phyloP scores from a whole-genome alignment of 2,888 invertebrate genomes.

The Eupithecia insigniata region DNA sequence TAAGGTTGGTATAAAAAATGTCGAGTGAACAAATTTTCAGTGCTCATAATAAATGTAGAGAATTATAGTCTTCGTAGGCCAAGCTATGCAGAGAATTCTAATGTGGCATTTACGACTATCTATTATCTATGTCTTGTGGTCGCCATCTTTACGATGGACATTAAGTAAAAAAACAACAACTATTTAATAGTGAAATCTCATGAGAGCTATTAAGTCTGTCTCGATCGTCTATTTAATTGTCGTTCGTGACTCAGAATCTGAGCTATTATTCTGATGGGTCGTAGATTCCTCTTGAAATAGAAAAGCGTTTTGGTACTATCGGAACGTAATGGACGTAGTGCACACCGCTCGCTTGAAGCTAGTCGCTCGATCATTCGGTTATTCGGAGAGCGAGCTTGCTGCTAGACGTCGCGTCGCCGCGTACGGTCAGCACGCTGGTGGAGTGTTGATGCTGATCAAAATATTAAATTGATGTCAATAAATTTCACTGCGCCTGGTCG shows the following conservation, averaged over 20 bases:
- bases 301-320: constrained; percentile 47
- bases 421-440: too few species aligned
- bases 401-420: not conserved
- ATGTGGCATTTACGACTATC: not conserved
- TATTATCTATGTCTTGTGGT: not conserved
- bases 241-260: constrained; percentile 37
- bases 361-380: not conserved
- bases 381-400: not conserved
- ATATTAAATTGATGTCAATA: too few species aligned
- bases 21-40: not conserved
- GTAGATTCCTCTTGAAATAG: constrained; percentile 35
- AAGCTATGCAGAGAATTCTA: not conserved
- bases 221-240: constrained; percentile 36
- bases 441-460: not conserved
- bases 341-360: not conserved
- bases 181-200: constrained; percentile 1
- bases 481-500: too few species aligned
- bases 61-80: not conserved
- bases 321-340: not conserved
- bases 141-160: constrained; percentile 7
- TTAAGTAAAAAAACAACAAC: constrained; percentile 15
- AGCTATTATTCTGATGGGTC: constrained; percentile 3
- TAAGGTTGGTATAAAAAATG: too few species aligned
- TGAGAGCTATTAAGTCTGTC: constrained; percentile 26
- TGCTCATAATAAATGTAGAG: not conserved